A percentile compares a stretch with the other conserved stretches of the same genome.
phyloP scores from a whole-genome alignment of 2,113 vertebrate species.

The Sinocyclocheilus grahami region DNA sequence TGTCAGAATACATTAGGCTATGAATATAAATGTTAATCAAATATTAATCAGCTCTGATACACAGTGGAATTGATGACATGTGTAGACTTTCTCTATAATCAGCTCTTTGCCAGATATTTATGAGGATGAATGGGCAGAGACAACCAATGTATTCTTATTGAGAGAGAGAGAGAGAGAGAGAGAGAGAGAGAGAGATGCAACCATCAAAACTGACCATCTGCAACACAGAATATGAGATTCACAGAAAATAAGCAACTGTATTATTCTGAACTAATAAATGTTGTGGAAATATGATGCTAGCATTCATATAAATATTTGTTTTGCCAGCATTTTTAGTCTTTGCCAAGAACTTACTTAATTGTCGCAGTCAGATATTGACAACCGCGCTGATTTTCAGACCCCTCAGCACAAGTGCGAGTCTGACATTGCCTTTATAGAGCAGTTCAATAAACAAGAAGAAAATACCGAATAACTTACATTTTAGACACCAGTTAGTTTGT shows the following conservation, averaged over 20 bases:
- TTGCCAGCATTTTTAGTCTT: background rate
- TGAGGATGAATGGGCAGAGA: conserved; percentile 34
- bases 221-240: background rate
- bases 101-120: conserved; percentile 8
- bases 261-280: background rate
- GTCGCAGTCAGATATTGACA: background rate
- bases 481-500: background rate
- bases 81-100: background rate
- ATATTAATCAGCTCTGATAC: conserved; percentile 34
- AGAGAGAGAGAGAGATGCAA: background rate
- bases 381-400: background rate
- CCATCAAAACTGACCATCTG: conserved; percentile 1
- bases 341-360: background rate
- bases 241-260: background rate
- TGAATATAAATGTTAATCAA: conserved; percentile 46
- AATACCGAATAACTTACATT: background rate
- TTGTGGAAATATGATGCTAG: background rate
- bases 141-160: conserved; percentile 22
- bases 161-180: background rate
- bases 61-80: conserved; percentile 10
- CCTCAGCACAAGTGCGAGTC: no score
- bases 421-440: background rate
- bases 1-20: conserved; percentile 10
- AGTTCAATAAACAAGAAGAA: background rate
- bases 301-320: no score